Conservation (phyloP, 2,797 vertebrate species). For the Discoglossus pictus region DNA sequence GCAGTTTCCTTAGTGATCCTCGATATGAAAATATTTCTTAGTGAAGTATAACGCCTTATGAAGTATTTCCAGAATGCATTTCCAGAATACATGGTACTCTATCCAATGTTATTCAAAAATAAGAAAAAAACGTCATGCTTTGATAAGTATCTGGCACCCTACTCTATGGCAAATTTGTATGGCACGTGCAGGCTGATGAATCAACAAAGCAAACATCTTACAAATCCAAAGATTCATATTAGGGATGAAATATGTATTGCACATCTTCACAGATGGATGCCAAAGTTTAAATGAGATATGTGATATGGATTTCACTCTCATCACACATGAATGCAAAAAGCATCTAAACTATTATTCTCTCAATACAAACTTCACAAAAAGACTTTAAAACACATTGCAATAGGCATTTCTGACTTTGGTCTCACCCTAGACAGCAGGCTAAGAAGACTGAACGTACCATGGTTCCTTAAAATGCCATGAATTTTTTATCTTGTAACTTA, state of each 20-base stretch:
- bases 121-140: conserved; percentile 53
- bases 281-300: not conserved
- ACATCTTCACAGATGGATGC: conserved; percentile 16
- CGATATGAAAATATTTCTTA: conserved; percentile 30
- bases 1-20: conserved; percentile 17
- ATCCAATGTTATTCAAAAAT: conserved; percentile 31
- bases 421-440: conserved; percentile 6
- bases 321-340: not conserved
- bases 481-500: too few relatives aligned
- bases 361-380: not conserved
- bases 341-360: not conserved
- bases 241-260: conserved; percentile 17
- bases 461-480: conserved; percentile 2
- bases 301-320: not conserved
- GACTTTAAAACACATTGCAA: not conserved
- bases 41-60: conserved; percentile 23
- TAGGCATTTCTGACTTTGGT: conserved; percentile 8
- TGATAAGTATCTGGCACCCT: conserved; percentile 52
- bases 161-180: conserved; percentile 52
- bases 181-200: conserved; percentile 38
- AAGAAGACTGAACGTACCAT: conserved; percentile 8
- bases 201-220: conserved; percentile 50
- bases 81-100: conserved; percentile 44
- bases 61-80: conserved; percentile 44
- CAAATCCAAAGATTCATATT: conserved; percentile 48